Evolutionary conservation across 1,140 invertebrate genomes (phyloP).

Genomic region (Bombus sibiricus): DNA sequence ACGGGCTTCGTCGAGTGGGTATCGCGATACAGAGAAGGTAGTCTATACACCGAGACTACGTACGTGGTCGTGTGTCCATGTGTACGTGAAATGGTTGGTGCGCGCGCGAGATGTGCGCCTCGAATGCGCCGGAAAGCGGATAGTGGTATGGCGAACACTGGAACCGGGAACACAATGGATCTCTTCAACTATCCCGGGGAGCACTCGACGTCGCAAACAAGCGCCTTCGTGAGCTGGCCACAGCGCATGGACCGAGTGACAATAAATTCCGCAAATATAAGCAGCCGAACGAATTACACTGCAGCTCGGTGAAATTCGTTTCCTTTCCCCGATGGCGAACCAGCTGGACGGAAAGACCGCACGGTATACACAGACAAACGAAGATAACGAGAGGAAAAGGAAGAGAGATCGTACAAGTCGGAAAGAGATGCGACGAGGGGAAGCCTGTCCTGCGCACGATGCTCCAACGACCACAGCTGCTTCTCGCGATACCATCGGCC

Average conservation of each 20-base stretch:
- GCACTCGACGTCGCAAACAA: conserved; percentile 73
- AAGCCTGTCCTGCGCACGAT: conserved; percentile 12
- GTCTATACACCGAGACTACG: neutral
- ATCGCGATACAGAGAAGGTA: conserved; percentile 27
- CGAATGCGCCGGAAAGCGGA: conserved; percentile 61
- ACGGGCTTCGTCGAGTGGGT: conserved; percentile 22
- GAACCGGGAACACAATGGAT: conserved; percentile 64
- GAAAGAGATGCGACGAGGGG: neutral
- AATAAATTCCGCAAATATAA: conserved; percentile 70
- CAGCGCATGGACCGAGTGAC: conserved; percentile 43
- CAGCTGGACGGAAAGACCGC: neutral
- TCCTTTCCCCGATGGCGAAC: neutral
- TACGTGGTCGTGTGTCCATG: too few species aligned
- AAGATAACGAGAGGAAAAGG: too few species aligned
- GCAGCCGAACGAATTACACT: conserved; percentile 63
- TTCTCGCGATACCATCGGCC: conserved; percentile 19
- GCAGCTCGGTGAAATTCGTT: conserved; percentile 39
- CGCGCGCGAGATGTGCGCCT: conserved; percentile 7
- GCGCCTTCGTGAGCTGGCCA: conserved; percentile 62
- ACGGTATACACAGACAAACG: neutral
- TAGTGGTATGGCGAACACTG: conserved; percentile 52
- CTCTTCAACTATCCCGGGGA: conserved; percentile 64
- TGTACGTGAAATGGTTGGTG: neutral
- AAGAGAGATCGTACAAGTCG: too few species aligned
- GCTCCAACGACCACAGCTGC: neutral